Conservation (phyloP, 2,888 invertebrate genomes). For the Phymatocera aterrima region DNA sequence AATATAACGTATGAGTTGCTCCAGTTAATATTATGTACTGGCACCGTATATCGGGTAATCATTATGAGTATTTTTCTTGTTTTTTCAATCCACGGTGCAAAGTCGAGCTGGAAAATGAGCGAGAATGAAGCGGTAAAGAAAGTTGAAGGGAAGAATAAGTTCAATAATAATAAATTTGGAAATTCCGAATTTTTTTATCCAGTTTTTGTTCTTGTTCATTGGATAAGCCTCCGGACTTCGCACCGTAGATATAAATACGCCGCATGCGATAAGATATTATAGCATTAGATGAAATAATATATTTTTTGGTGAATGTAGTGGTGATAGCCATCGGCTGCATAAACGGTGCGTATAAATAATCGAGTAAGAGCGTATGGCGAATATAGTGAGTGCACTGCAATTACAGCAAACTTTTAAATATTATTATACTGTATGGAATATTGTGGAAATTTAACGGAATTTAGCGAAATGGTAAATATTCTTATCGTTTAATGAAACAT, state of each 20-base stretch:
- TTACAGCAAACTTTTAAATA: slow-evolving; percentile 19
- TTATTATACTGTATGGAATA: background rate
- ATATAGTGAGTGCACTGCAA: background rate
- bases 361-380: background rate
- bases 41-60: background rate
- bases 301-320: slow-evolving; percentile 1
- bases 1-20: background rate
- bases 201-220: background rate
- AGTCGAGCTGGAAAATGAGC: background rate
- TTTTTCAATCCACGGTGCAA: slow-evolving; percentile 8
- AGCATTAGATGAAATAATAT: slow-evolving; percentile 40
- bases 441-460: background rate
- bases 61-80: background rate
- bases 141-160: background rate
- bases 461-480: background rate
- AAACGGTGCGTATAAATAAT: background rate
- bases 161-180: background rate
- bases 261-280: slow-evolving; percentile 27
- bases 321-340: background rate
- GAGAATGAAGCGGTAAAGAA: background rate
- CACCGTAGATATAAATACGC: slow-evolving; percentile 30
- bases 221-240: background rate
- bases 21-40: slow-evolving; percentile 4
- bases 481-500: background rate
- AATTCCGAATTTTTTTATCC: background rate